Evolutionary conservation across 2,888 invertebrate species (phyloP).

Genomic region (Diachrysia chrysitis): DNA sequence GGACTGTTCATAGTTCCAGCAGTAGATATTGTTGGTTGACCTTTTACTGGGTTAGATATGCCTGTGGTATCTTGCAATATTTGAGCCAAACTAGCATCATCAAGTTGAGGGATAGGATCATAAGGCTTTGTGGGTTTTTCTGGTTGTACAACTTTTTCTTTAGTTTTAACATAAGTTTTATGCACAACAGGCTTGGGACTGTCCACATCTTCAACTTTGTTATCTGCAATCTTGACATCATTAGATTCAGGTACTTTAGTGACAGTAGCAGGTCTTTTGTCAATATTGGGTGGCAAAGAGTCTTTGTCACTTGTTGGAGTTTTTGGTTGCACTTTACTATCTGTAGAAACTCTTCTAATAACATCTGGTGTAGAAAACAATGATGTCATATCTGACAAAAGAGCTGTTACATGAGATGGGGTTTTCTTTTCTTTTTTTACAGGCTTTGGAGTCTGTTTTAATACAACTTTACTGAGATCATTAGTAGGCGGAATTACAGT

Average conservation of each 20-base stretch:
- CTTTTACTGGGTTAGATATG: conserved; percentile 71
- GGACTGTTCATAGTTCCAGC: conserved; percentile 82
- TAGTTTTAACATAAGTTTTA: conserved; percentile 72
- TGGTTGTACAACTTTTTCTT: conserved; percentile 64
- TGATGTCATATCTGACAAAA: conserved; percentile 90
- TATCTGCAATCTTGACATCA: conserved; percentile 59
- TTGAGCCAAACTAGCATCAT: conserved; percentile 86
- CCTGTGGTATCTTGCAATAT: conserved; percentile 83
- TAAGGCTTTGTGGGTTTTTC: conserved; percentile 77
- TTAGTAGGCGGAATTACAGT: conserved; percentile 51
- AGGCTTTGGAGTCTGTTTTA: conserved; percentile 81
- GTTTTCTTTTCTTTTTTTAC: conserved; percentile 89
- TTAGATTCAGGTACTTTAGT: conserved; percentile 55
- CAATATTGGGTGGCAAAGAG: conserved; percentile 42
- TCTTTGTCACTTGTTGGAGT: conserved; percentile 81
- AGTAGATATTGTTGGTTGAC: conserved; percentile 72
- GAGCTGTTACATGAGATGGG: conserved; percentile 89
- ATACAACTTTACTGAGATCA: conserved; percentile 78
- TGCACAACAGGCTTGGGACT: conserved; percentile 63
- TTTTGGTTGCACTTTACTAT: conserved; percentile 83
- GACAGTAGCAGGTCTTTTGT: conserved; percentile 62
- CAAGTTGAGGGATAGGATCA: conserved; percentile 84
- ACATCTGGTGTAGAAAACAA: conserved; percentile 94
- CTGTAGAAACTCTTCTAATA: conserved; percentile 91
- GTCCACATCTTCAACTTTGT: conserved; percentile 60